Conservation (phyloP, 2,888 invertebrate genomes). For the Tachystola acroxantha region DNA sequence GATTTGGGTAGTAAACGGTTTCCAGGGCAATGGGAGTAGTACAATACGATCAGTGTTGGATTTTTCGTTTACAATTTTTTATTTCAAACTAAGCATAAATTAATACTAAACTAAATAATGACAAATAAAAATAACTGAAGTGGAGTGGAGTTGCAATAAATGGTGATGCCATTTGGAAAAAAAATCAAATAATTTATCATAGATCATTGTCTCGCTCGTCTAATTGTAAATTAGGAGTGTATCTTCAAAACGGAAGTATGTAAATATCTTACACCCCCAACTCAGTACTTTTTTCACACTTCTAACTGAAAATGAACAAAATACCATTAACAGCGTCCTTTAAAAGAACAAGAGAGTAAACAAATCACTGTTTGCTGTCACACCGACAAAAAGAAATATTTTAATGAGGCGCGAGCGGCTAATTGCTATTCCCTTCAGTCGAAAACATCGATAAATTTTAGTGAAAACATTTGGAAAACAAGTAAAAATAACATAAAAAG, state of each 20-base stretch:
- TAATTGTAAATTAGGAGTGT: too few relatives aligned
- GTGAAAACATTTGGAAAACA: slow-evolving; percentile 31
- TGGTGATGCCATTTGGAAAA: too few relatives aligned
- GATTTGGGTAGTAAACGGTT: too few relatives aligned
- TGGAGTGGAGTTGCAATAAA: too few relatives aligned
- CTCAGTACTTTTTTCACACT: background rate
- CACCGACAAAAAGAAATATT: slow-evolving; percentile 60
- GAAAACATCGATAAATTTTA: slow-evolving; percentile 44
- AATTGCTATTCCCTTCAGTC: slow-evolving; percentile 55
- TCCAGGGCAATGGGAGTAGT: too few relatives aligned
- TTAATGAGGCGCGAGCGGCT: slow-evolving; percentile 63
- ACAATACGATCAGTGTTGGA: too few relatives aligned
- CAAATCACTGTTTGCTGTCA: slow-evolving; percentile 61
- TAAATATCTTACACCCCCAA: slow-evolving; percentile 2
- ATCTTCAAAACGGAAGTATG: slow-evolving; percentile 8
- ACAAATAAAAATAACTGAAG: too few relatives aligned
- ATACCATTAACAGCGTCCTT: slow-evolving; percentile 6
- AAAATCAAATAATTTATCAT: too few relatives aligned
- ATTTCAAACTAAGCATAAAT: too few relatives aligned
- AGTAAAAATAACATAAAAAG: slow-evolving; percentile 36
- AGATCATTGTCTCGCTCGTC: too few relatives aligned
- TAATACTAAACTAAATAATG: too few relatives aligned
- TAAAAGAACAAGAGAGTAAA: slow-evolving; percentile 44
- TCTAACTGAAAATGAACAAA: slow-evolving; percentile 6
- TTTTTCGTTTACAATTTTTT: too few relatives aligned